phyloP scores from a whole-genome alignment of 92 coral and sea anemone species.

The Actinernus sp. region DNA sequence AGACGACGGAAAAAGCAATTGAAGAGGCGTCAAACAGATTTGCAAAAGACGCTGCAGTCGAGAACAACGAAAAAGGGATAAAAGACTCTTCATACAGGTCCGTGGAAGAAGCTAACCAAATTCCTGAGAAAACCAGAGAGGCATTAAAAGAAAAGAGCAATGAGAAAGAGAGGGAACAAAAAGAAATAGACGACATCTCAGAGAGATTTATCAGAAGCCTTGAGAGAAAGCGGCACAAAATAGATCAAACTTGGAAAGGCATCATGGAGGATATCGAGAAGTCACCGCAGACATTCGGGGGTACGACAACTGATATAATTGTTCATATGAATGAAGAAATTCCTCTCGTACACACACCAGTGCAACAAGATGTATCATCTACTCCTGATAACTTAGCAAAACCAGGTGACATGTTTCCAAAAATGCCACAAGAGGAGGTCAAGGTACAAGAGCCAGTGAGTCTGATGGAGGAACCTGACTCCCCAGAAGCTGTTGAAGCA shows the following conservation, averaged over 20 bases:
- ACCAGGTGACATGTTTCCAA: neutral
- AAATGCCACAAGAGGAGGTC: neutral
- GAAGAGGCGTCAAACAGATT: conserved; percentile 2
- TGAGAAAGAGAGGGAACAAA: neutral
- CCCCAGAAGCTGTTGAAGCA: neutral
- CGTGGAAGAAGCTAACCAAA: too few species aligned
- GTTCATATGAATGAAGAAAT: too few species aligned
- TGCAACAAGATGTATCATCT: neutral
- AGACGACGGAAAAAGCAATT: conserved; percentile 1
- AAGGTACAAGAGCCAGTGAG: neutral
- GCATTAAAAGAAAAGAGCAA: neutral
- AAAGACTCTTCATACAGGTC: neutral
- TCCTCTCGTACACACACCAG: too few species aligned
- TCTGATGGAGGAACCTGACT: neutral
- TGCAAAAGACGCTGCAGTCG: conserved; percentile 15
- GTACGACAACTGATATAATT: neutral
- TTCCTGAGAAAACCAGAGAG: neutral
- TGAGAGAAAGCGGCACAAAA: conserved; percentile 18
- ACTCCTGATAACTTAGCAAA: neutral
- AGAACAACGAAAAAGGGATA: conserved; percentile 7
- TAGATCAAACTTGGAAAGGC: conserved; percentile 14
- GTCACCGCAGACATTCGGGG: conserved; percentile 5
- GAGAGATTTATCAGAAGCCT: conserved; percentile 4
- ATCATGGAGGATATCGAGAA: conserved; percentile 16
- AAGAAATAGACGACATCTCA: neutral